phyloP scores from a whole-genome alignment of 2,888 invertebrate species.

The Drosophila putrida region DNA sequence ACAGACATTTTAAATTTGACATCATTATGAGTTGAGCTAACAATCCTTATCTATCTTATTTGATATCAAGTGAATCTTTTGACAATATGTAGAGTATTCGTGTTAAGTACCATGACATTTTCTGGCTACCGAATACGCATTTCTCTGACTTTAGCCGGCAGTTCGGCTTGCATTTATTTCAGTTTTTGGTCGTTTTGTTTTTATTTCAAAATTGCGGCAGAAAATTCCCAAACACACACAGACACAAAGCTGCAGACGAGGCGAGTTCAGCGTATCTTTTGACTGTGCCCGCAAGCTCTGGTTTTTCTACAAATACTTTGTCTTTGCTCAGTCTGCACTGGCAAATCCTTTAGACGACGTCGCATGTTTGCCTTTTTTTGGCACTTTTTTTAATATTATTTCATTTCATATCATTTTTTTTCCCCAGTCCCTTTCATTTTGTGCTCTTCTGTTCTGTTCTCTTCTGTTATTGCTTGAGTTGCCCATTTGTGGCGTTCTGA shows the following conservation, averaged over 20 bases:
- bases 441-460: conserved; percentile 12
- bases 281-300: conserved; percentile 38
- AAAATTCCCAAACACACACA: conserved; percentile 69
- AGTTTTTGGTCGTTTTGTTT: conserved; percentile 38
- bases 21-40: no score
- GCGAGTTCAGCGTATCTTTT: conserved; percentile 56
- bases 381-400: conserved; percentile 62
- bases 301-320: conserved; percentile 71
- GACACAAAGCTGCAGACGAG: conserved; percentile 31
- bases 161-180: conserved; percentile 58
- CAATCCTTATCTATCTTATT: neutral
- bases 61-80: neutral
- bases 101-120: conserved; percentile 22
- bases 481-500: conserved; percentile 81
- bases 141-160: conserved; percentile 42
- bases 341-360: conserved; percentile 80
- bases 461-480: conserved; percentile 47
- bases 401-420: conserved; percentile 56
- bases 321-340: conserved; percentile 71
- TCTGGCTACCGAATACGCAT: conserved; percentile 56
- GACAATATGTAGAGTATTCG: neutral
- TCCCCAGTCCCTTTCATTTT: conserved; percentile 13
- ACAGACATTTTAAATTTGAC: no score
- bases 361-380: conserved; percentile 73
- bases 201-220: conserved; percentile 62